Percentiles rank a stretch among this genome's conserved stretches.
Evolutionary conservation across 2,113 vertebrate genomes (phyloP).

Genomic region (Taurulus bubalis): DNA sequence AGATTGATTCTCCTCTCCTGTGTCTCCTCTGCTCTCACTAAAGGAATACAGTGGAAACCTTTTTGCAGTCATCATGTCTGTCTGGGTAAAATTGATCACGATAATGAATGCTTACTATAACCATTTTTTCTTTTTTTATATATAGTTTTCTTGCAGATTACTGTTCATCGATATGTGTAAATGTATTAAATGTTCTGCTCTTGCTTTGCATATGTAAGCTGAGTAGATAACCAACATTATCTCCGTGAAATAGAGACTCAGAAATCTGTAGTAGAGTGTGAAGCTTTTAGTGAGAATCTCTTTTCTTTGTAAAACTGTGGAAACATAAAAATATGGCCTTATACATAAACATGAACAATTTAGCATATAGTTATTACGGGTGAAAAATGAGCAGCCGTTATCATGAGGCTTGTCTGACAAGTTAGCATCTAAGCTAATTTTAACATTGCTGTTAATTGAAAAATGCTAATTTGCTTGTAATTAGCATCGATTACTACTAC

Average conservation of each 20-base stretch:
- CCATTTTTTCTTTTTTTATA: not conserved
- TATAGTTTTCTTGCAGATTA: not conserved
- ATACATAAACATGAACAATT: not conserved
- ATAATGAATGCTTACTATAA: not conserved
- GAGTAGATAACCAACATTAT: not conserved
- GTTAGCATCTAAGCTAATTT: too few relatives aligned
- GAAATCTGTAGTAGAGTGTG: not conserved
- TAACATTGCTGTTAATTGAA: too few relatives aligned
- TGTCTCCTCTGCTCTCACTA: conserved; percentile 16
- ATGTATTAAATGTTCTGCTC: not conserved
- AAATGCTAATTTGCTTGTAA: too few relatives aligned
- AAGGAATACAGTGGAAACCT: conserved; percentile 9
- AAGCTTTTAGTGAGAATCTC: not conserved
- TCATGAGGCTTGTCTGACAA: too few relatives aligned
- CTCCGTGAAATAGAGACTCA: not conserved
- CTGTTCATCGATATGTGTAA: not conserved
- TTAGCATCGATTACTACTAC: too few relatives aligned
- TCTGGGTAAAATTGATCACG: not conserved
- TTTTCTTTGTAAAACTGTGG: not conserved
- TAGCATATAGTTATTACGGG: not conserved
- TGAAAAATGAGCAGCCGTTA: too few relatives aligned
- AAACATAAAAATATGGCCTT: not conserved
- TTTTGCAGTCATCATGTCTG: not conserved
- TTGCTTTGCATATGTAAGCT: not conserved
- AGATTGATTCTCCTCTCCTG: conserved; percentile 37